Conservation (phyloP, 2,888 invertebrate genomes). For the Drosophila pseudotakahashii region DNA sequence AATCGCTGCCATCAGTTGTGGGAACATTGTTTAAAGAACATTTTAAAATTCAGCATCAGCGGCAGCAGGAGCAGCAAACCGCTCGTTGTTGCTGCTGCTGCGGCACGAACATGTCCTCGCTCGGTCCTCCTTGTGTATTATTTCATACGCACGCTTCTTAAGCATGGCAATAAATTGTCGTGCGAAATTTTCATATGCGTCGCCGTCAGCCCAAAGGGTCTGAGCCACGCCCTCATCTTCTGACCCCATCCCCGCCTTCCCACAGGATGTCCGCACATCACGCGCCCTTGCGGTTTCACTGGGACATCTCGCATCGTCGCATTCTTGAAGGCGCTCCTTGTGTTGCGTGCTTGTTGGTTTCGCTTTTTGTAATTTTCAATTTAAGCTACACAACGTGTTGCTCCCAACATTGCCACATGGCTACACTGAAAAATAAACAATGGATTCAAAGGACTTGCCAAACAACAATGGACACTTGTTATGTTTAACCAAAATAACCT, state of each 20-base stretch:
- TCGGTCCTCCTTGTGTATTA: constrained; percentile 62
- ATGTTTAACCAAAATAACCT: neutral
- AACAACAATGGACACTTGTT: neutral
- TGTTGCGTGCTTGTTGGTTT: constrained; percentile 50
- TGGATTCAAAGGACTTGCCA: neutral
- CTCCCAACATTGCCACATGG: constrained; percentile 57
- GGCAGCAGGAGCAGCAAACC: constrained; percentile 8
- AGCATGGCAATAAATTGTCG: constrained; percentile 73
- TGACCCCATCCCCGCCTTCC: constrained; percentile 6
- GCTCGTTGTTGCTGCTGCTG: too few species aligned
- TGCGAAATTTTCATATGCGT: constrained; percentile 73
- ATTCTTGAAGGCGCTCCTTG: constrained; percentile 28
- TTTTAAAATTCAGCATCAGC: constrained; percentile 73
- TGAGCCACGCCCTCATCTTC: constrained; percentile 31
- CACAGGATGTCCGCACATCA: constrained; percentile 38
- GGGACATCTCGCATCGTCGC: constrained; percentile 16
- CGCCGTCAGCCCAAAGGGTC: constrained; percentile 31
- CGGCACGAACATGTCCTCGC: constrained; percentile 33
- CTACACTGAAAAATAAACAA: neutral
- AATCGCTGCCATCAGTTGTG: constrained; percentile 75
- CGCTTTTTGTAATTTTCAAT: constrained; percentile 73
- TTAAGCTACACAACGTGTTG: constrained; percentile 74
- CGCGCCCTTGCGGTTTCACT: constrained; percentile 38
- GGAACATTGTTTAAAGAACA: constrained; percentile 71
- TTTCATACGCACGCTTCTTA: constrained; percentile 77